Conservation (phyloP, 1,140 invertebrate genomes). For the Anagrus nilaparvatae region DNA sequence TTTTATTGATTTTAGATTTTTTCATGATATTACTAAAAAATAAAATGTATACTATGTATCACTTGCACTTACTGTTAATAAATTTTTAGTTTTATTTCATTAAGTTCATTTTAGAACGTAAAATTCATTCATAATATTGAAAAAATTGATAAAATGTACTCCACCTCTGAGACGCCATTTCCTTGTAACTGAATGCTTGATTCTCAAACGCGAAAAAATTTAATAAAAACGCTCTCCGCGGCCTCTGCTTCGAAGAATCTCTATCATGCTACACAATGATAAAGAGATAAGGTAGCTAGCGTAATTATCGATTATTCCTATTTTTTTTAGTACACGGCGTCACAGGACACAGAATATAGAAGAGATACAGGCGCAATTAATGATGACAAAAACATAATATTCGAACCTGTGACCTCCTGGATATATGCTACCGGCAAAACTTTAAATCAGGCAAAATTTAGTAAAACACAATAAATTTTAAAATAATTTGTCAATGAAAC, state of each 20-base stretch:
- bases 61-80: conserved; percentile 28
- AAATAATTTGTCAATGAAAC: no score
- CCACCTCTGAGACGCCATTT: conserved; percentile 42
- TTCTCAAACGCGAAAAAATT: not conserved
- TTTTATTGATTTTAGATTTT: conserved; percentile 12
- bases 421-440: no score
- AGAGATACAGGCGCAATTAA: no score
- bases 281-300: no score
- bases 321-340: no score
- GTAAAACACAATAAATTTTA: no score
- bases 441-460: no score
- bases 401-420: no score
- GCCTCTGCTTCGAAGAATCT: not conserved
- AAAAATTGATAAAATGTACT: conserved; percentile 39
- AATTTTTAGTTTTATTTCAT: conserved; percentile 20
- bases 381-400: no score
- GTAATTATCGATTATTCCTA: no score
- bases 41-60: conserved; percentile 11
- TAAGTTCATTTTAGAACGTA: conserved; percentile 29
- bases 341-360: no score
- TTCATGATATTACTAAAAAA: not conserved
- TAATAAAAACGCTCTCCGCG: not conserved
- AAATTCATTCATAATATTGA: conserved; percentile 42
- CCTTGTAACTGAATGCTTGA: conserved; percentile 31
- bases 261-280: no score